These are phyloP conservation scores for Philotrypesis tridentata DNA, from an alignment of 1,140 invertebrate species.

Conservation along the genomic window DNA sequence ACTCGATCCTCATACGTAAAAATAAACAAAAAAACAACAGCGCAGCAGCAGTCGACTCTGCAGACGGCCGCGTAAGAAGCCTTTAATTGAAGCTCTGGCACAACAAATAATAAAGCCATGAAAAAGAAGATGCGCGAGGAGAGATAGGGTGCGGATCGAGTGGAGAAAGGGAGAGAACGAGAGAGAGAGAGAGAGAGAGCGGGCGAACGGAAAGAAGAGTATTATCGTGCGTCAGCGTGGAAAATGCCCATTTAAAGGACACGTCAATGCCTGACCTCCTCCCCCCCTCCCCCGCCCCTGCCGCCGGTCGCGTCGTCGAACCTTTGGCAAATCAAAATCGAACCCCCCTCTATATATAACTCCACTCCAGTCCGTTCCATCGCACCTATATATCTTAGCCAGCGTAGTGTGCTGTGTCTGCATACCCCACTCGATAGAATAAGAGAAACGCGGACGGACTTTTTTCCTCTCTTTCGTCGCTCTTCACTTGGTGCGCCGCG, in stretches of 20 bases:
- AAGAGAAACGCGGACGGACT: neutral
- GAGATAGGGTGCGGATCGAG: slow-evolving; percentile 19
- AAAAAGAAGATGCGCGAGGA: slow-evolving; percentile 27
- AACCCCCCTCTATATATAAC: slow-evolving; percentile 16
- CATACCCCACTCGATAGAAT: neutral
- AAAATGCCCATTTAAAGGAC: slow-evolving; percentile 49
- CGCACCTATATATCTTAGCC: neutral
- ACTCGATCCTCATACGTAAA: neutral
- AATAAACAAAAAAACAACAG: slow-evolving; percentile 9
- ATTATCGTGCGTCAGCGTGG: slow-evolving; percentile 44
- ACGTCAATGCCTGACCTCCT: slow-evolving; percentile 41
- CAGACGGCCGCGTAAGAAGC: neutral
- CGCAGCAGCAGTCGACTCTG: neutral
- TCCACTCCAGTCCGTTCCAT: neutral
- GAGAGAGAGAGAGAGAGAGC: neutral
- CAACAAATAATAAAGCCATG: slow-evolving; percentile 42
- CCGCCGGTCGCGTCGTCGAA: neutral
- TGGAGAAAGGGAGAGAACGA: slow-evolving; percentile 9
- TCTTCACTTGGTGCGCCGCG: neutral
- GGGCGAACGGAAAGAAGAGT: slow-evolving; percentile 37
- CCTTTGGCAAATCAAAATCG: slow-evolving; percentile 40
- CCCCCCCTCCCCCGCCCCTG: too few relatives aligned
- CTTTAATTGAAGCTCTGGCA: slow-evolving; percentile 44
- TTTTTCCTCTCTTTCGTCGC: slow-evolving; percentile 14
- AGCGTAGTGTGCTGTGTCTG: slow-evolving; percentile 20